These are phyloP conservation scores for Lasius fuliginosus DNA, from an alignment of 2,888 invertebrate species.

Conservation along the genomic window DNA sequence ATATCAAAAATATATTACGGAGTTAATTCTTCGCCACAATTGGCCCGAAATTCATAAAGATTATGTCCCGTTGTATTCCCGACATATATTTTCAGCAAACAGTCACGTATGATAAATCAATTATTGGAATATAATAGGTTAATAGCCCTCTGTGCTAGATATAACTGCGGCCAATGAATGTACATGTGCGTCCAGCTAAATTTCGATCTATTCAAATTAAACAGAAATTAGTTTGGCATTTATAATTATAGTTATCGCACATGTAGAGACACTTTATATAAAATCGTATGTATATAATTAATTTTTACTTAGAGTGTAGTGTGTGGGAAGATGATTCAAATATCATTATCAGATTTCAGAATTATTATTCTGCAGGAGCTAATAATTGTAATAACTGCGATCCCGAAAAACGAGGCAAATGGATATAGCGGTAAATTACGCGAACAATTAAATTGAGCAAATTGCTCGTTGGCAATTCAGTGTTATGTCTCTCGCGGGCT, in stretches of 20 bases:
- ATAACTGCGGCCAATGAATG: slow-evolving; percentile 3
- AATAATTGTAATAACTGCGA: background rate
- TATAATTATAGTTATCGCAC: background rate
- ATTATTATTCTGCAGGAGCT: background rate
- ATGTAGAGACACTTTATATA: background rate
- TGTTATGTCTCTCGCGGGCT: slow-evolving; percentile 1
- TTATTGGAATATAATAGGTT: slow-evolving; percentile 46
- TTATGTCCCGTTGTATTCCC: slow-evolving; percentile 20
- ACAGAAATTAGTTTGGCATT: slow-evolving; percentile 30
- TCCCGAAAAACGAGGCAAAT: slow-evolving; percentile 14
- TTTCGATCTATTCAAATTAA: slow-evolving; percentile 37
- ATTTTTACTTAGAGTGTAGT: background rate
- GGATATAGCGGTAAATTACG: background rate
- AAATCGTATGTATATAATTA: background rate
- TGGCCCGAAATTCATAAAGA: slow-evolving; percentile 24
- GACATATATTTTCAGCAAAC: slow-evolving; percentile 31
- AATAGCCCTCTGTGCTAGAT: slow-evolving; percentile 30
- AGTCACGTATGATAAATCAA: slow-evolving; percentile 48
- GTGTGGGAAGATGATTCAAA: background rate
- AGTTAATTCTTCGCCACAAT: slow-evolving; percentile 36
- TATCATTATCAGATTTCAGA: background rate
- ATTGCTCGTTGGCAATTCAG: slow-evolving; percentile 20
- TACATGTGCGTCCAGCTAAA: slow-evolving; percentile 5
- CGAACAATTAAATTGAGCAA: slow-evolving; percentile 30
- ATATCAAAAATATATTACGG: slow-evolving; percentile 32